Base-by-base conservation (phyloP, 2,113 vertebrate genomes). In the Melanocharis versteri region DNA sequence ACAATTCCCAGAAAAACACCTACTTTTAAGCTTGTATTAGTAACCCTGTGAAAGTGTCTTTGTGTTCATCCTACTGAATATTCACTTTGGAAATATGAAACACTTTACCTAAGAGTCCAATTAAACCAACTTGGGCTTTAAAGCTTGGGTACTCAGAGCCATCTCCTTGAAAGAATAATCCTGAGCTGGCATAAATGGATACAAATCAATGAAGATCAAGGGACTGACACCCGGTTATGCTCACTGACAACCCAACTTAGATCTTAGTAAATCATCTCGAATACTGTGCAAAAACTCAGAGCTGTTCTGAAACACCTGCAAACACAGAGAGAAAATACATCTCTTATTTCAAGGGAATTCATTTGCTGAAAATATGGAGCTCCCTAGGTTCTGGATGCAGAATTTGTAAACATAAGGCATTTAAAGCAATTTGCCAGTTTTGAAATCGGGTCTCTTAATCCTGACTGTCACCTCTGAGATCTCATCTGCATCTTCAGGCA, bases 81-180 rank as follows among this genome's bases (percentile, higher is more conserved):
- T 50, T 83, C 83, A n/a, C 78, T 91, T 88, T 28, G 64, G 82
- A 80, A 93, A 91, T 73, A 60, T 17, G 40, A 91, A 90, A 85
- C 71, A 26, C 9, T 76, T 93, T 35, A 64, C 57, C 69, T 82
- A 11, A 28, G 56, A 80, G 85, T 44, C 85, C 87, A 91, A 69
- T 95, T 94, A 93, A 88, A 93, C 66, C 82, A 88, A 45, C 30
- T 56, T 44, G 12, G 78, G 58, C 64, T 95, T 89, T 93, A 93
- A 95, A 95, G 56, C 62, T 57, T 22, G 53, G 37, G n/a, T 60
- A 44, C 45, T 57, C 33, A 17, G 28, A 82, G 73, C 53, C 70
- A 58, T 54, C 51, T 75, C 56, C 84, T 77, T 77, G 85, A 80
- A 83, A 80, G 83, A 85, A 77, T 88, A 90, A 86, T 90, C 82